Evolutionary conservation across 2,888 invertebrate genomes (phyloP).

Genomic region (Unio delphinus): DNA sequence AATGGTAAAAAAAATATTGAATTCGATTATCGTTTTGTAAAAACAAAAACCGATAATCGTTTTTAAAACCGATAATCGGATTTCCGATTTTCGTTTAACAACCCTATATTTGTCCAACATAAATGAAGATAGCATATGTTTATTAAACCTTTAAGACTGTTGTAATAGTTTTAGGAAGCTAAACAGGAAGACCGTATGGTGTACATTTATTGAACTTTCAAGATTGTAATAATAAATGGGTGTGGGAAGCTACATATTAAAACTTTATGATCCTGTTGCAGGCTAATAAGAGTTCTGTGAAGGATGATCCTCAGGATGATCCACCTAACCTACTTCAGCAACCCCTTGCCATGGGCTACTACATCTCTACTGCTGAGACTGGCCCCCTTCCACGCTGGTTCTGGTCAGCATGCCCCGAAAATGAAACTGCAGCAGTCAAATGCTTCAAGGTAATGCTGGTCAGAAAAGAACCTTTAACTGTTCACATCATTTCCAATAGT

Average conservation of each 20-base stretch:
- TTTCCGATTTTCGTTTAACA: too few species aligned
- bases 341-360: constrained; percentile 96
- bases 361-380: constrained; percentile 89
- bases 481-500: too few species aligned
- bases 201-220: neutral
- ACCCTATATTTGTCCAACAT: too few species aligned
- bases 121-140: neutral
- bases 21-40: too few species aligned
- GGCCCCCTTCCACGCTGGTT: constrained; percentile 74
- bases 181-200: too few species aligned
- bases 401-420: constrained; percentile 95
- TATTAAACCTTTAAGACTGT: neutral
- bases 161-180: neutral
- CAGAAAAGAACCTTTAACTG: too few species aligned
- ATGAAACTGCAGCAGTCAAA: constrained; percentile 91
- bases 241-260: neutral
- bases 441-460: constrained; percentile 81
- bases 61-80: too few species aligned
- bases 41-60: too few species aligned
- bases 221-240: neutral
- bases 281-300: constrained; percentile 18
- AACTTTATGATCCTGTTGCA: constrained; percentile 5
- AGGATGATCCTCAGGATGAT: constrained; percentile 75
- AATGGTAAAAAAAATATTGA: too few species aligned
- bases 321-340: constrained; percentile 91